These are phyloP conservation scores for Pipistrellus pipistrellus DNA, from an alignment of 2,797 vertebrate species.

Conservation along the genomic window DNA sequence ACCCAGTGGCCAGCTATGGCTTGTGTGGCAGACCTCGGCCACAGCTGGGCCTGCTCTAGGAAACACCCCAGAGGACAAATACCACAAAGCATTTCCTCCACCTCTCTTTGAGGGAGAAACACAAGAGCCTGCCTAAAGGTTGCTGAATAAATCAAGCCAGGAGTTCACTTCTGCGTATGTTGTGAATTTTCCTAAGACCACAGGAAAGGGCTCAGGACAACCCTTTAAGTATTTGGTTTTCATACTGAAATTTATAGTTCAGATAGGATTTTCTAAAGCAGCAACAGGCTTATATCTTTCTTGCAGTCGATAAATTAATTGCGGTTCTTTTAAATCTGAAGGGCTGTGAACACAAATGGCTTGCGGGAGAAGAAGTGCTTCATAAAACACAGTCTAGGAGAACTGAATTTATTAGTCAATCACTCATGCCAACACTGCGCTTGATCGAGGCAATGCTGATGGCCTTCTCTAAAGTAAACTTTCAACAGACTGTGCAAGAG, in stretches of 20 bases:
- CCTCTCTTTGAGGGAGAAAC: background rate
- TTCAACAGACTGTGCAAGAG: background rate
- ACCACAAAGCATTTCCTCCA: background rate
- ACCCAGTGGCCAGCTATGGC: fast-evolving
- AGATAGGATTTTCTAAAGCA: background rate
- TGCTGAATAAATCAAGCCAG: background rate
- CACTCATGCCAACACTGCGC: background rate
- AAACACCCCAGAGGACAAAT: background rate
- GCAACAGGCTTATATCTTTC: background rate
- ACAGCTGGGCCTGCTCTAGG: background rate
- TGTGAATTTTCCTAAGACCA: conserved; percentile 6
- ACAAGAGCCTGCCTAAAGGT: background rate
- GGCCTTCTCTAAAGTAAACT: background rate
- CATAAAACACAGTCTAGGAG: background rate
- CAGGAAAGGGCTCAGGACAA: background rate
- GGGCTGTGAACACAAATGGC: background rate
- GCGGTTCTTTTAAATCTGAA: conserved; percentile 40
- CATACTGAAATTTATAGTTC: conserved; percentile 32
- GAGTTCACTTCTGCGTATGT: background rate
- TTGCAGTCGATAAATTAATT: background rate
- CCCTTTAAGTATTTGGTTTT: background rate
- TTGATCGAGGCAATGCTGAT: background rate
- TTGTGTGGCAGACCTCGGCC: background rate
- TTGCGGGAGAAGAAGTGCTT: background rate
- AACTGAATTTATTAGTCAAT: conserved; percentile 48